A percentile compares a stretch with the other conserved stretches of the same genome.
Evolutionary conservation across 2,113 vertebrate species (phyloP).

Genomic region (Rattus rattus): DNA sequence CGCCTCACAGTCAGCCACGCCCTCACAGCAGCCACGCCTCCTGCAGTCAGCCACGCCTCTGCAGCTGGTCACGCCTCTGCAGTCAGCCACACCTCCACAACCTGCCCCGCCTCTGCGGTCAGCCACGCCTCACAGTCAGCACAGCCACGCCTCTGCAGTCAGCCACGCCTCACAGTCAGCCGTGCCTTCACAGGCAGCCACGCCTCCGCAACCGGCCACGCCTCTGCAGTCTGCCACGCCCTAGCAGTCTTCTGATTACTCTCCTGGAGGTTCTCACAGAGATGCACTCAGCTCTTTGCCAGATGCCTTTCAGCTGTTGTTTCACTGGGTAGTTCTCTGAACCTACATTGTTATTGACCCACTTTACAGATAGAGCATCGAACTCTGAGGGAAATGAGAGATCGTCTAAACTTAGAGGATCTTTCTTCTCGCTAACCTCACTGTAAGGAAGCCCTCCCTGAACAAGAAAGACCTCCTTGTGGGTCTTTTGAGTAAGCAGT

Average conservation of each 20-base stretch:
- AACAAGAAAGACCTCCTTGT: conserved; percentile 88
- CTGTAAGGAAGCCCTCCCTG: conserved; percentile 95
- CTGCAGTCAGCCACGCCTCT: too few species aligned
- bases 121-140: not conserved
- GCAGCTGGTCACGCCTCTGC: not conserved
- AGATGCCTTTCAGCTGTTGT: not conserved
- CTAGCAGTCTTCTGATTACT: not conserved
- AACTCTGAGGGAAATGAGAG: not conserved
- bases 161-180: not conserved
- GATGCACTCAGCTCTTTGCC: accelerated
- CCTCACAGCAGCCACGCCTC: too few species aligned
- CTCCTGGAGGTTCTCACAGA: not conserved
- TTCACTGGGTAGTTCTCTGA: not conserved
- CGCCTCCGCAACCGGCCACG: not conserved
- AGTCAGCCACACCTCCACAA: not conserved
- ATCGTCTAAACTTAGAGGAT: not conserved
- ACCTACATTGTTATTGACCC: not conserved
- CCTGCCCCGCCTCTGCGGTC: not conserved
- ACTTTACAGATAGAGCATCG: not conserved
- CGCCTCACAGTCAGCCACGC: not conserved
- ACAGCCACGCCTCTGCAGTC: not conserved
- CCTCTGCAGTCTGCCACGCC: too few species aligned
- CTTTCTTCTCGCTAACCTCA: conserved; percentile 90
- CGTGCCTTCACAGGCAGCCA: not conserved
- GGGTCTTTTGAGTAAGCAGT: conserved; percentile 92